Conservation (phyloP, 1,140 invertebrate genomes). For the Eupeodes corollae region DNA sequence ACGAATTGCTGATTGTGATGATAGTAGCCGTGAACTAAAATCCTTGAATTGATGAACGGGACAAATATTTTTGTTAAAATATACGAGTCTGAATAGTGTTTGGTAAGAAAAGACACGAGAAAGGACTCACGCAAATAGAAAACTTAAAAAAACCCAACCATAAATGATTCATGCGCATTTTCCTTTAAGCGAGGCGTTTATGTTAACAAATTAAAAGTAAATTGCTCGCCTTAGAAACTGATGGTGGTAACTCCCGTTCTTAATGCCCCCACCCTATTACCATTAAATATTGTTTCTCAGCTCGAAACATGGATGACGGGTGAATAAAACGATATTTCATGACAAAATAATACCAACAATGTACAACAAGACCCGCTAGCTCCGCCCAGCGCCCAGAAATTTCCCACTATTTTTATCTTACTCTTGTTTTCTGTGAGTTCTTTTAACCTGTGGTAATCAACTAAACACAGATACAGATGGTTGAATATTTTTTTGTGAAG, state of each 20-base stretch:
- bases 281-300: too few species aligned
- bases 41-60: neutral
- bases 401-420: too few species aligned
- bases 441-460: too few species aligned
- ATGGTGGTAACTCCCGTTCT: neutral
- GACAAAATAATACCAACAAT: too few species aligned
- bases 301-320: too few species aligned
- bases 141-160: neutral
- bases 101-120: neutral
- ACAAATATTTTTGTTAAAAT: neutral
- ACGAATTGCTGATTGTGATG: neutral
- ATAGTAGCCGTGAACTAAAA: neutral
- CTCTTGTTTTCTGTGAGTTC: too few species aligned
- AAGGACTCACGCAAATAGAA: neutral
- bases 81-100: neutral
- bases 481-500: too few species aligned
- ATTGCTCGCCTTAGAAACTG: slow-evolving; percentile 15
- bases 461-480: too few species aligned
- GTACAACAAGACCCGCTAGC: too few species aligned
- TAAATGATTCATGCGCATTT: slow-evolving; percentile 9
- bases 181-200: slow-evolving; percentile 23
- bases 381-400: too few species aligned
- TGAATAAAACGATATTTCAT: too few species aligned
- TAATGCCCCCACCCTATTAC: neutral
- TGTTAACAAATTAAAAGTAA: slow-evolving; percentile 36